Evolutionary conservation across 2,113 vertebrate genomes (phyloP).

Genomic region (Mirounga angustirostris): DNA sequence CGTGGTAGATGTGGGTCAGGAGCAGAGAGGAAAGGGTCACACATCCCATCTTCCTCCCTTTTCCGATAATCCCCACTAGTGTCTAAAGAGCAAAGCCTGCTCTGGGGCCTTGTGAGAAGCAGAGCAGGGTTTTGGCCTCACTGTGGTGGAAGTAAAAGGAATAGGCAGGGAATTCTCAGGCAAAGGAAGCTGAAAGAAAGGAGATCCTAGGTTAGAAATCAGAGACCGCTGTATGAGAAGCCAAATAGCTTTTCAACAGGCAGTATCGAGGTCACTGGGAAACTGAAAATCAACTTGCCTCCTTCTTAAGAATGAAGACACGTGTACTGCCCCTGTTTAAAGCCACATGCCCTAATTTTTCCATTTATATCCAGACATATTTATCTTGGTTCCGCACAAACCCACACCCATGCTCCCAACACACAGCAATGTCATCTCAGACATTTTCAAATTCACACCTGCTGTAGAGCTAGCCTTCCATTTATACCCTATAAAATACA

Average conservation of each 20-base stretch:
- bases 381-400: neutral
- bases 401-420: neutral
- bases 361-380: neutral
- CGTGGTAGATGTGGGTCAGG: neutral
- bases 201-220: neutral
- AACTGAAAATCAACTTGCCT: neutral
- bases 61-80: neutral
- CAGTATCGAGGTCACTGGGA: neutral
- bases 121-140: neutral
- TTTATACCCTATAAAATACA: neutral
- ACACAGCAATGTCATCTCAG: neutral
- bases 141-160: conserved; percentile 1
- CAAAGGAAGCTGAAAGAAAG: conserved; percentile 11
- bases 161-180: neutral
- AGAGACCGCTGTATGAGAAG: neutral
- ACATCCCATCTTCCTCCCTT: neutral
- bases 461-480: neutral
- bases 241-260: neutral
- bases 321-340: neutral
- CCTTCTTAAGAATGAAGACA: conserved; percentile 16
- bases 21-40: neutral
- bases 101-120: neutral
- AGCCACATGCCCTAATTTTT: neutral
- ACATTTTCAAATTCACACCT: conserved; percentile 1
- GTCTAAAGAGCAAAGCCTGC: conserved; percentile 1